Base-by-base conservation (phyloP, 2,113 vertebrate species). In the Charadrius vociferus region DNA sequence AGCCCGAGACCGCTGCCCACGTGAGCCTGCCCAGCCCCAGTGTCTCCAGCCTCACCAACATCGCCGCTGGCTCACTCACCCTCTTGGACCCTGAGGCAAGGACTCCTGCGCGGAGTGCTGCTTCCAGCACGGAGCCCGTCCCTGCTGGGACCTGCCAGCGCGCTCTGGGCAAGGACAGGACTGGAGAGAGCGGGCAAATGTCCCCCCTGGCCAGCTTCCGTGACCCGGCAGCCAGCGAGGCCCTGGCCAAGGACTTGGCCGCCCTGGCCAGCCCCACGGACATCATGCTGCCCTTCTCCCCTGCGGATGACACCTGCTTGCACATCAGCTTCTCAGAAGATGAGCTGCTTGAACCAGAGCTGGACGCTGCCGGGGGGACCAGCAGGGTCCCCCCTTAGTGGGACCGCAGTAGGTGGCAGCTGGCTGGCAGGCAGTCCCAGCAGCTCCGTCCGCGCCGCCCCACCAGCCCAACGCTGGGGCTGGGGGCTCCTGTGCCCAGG, bases 311-410 rank as follows among this genome's bases (percentile, higher is more conserved):
- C 26, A 99, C 99, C 55, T 98, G 98, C 95, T 97, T 99, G 80
- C 98, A 99, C 92, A 99, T 99, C 97, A 99, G 99, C 72, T 98
- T 99, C 91, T 99, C 99, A 0, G 98, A 99, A 78, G 99, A 99
- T 13, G 98, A 99, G 96, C 92, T 98, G 86, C 96, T 98, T 3
- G 98, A 99, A 72, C 98, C 98, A 3, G 98, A 98, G 97, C 91
- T 96, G 61, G 98, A 98, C n/a, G 1, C 30, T n/a, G 55, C 43
- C 0, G 0, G 58, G 74, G 92, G 75, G 22, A 49, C 65, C 73
- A 71, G 79, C 62, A 81, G 68, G 22, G 67, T 96, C 39, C 95
- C 81, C 12, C 39, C 96, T 32, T 96, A 95, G 86, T 34, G 32
- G 45, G 67, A 47, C 23, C 0, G 7, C 55, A 23, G 45, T 3